Conservation (phyloP, 53 echinoderm and acorn worm species). For the Luidia sarsii region DNA sequence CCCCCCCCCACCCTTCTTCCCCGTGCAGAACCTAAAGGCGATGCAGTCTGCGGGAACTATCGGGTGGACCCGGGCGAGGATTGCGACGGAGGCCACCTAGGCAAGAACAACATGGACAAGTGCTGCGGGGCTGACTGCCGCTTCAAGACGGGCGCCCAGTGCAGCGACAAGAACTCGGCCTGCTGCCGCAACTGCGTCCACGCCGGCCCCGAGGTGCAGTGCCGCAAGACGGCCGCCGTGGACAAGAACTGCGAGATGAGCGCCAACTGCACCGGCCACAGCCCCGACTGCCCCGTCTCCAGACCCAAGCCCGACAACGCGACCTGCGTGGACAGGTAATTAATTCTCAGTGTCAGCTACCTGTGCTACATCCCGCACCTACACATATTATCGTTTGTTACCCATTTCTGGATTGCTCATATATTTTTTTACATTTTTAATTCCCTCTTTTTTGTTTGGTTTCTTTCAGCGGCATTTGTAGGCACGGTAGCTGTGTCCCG, state of each 20-base stretch:
- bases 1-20: too few relatives aligned
- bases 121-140: slow-evolving; percentile 83
- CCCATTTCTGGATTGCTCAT: too few relatives aligned
- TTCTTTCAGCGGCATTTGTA: slow-evolving; percentile 76
- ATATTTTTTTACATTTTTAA: background rate
- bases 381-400: too few relatives aligned
- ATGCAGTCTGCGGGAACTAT: slow-evolving; percentile 87
- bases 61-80: slow-evolving; percentile 79
- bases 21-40: slow-evolving; percentile 70
- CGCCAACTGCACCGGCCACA: slow-evolving; percentile 63
- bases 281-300: slow-evolving; percentile 60
- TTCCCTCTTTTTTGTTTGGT: slow-evolving; percentile 40
- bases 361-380: too few relatives aligned
- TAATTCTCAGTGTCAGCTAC: too few relatives aligned
- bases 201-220: slow-evolving; percentile 61
- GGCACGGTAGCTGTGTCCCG: slow-evolving; percentile 56
- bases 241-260: slow-evolving; percentile 72
- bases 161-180: slow-evolving; percentile 89
- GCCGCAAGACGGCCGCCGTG: slow-evolving; percentile 67
- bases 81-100: slow-evolving; percentile 86
- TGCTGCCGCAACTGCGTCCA: slow-evolving; percentile 81
- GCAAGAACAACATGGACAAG: slow-evolving; percentile 67
- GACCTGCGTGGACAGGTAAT: slow-evolving; percentile 84
- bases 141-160: slow-evolving; percentile 61
- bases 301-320: slow-evolving; percentile 45